Evolutionary conservation across 2,113 vertebrate genomes (phyloP).

Genomic region (Pangasianodon hypophthalmus): DNA sequence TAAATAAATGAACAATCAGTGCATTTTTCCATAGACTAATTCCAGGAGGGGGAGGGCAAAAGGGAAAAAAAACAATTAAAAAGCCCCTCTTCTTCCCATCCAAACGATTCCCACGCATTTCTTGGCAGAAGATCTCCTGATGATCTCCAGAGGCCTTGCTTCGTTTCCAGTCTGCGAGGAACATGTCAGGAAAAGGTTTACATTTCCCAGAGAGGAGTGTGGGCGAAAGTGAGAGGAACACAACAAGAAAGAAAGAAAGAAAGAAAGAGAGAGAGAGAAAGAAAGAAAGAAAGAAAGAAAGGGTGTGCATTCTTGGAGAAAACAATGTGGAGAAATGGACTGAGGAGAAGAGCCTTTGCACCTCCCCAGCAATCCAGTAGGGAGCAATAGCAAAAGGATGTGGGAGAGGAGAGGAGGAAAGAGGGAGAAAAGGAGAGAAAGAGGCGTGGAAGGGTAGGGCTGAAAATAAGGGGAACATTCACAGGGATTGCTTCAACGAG

Average conservation of each 20-base stretch:
- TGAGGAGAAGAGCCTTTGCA: neutral
- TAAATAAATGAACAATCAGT: constrained; percentile 75
- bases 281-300: no score
- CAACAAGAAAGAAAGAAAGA: constrained; percentile 46
- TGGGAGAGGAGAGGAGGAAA: constrained; percentile 8
- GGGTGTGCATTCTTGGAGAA: no score
- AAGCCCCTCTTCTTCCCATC: constrained; percentile 86
- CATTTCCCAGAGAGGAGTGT: constrained; percentile 90
- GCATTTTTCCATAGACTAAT: constrained; percentile 82
- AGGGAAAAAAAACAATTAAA: constrained; percentile 85
- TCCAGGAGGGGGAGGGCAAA: constrained; percentile 63
- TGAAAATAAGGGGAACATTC: constrained; percentile 58
- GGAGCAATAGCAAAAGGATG: neutral
- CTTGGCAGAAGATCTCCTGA: constrained; percentile 89
- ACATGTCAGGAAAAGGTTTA: constrained; percentile 96
- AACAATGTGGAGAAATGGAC: neutral
- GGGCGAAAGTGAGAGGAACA: constrained; percentile 74
- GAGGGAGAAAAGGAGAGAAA: constrained; percentile 58
- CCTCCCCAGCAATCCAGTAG: no score
- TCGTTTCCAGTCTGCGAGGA: constrained; percentile 91
- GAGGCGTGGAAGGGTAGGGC: constrained; percentile 22
- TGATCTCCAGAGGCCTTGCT: constrained; percentile 89
- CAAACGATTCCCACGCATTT: constrained; percentile 94
- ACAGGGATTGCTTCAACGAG: constrained; percentile 67
- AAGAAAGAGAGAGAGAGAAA: neutral